Conservation (phyloP, 1,140 invertebrate species). For the Branchinecta lindahli region DNA sequence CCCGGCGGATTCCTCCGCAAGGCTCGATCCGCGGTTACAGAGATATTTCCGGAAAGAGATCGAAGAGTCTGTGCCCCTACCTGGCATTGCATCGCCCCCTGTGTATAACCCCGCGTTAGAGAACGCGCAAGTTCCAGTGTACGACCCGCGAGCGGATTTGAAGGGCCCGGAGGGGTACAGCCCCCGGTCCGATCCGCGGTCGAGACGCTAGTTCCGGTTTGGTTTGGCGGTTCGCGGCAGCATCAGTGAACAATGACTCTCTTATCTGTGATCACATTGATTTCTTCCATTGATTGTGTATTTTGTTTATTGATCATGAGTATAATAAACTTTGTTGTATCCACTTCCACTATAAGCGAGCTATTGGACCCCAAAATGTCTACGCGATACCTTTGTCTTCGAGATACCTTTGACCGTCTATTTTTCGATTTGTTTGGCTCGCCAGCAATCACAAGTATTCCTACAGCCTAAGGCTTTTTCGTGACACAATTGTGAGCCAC, state of each 20-base stretch:
- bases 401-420: no score
- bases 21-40: slow-evolving; percentile 18
- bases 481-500: no score
- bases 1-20: slow-evolving; percentile 41
- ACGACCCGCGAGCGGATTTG: slow-evolving; percentile 2
- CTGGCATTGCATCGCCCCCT: neutral
- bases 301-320: no score
- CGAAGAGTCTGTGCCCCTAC: neutral
- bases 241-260: neutral
- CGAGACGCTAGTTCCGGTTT: neutral
- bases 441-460: no score
- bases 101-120: slow-evolving; percentile 2
- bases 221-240: no score
- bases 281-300: neutral
- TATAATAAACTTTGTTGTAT: no score
- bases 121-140: neutral
- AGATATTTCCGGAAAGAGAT: neutral
- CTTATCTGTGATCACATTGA: neutral
- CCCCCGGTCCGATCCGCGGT: neutral
- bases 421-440: no score
- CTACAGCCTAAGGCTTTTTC: no score
- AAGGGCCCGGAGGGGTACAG: neutral
- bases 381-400: no score
- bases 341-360: no score
- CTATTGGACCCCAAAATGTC: no score